Evolutionary conservation across 2,888 invertebrate species (phyloP).

Genomic region (Tineola bisselliella): DNA sequence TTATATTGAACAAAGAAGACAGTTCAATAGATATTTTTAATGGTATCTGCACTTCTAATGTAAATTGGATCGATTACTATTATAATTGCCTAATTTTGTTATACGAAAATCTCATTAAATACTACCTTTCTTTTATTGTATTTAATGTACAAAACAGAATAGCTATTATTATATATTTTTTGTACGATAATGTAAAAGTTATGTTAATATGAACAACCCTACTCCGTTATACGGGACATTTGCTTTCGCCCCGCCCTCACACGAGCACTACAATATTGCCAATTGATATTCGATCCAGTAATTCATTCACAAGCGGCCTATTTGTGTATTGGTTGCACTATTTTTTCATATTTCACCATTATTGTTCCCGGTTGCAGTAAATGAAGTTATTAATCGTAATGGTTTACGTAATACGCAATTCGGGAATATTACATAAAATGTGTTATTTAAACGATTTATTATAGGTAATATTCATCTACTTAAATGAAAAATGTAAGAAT

Average conservation of each 20-base stretch:
- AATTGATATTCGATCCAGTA: conserved; percentile 63
- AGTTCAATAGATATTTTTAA: too few species aligned
- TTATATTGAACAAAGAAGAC: too few species aligned
- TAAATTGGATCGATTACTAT: too few species aligned
- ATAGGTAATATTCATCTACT: too few species aligned
- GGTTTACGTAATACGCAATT: conserved; percentile 13
- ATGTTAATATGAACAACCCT: conserved; percentile 4
- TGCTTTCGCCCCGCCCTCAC: background rate
- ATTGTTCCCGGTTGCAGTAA: conserved; percentile 35
- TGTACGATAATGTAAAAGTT: background rate
- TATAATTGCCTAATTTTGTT: too few species aligned
- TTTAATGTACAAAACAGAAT: too few species aligned
- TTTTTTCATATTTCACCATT: conserved; percentile 42
- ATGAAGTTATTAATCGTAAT: conserved; percentile 31
- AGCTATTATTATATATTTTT: background rate
- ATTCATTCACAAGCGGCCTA: conserved; percentile 55
- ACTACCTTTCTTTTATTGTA: background rate
- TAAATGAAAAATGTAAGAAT: too few species aligned
- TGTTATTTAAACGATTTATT: background rate
- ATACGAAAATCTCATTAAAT: background rate
- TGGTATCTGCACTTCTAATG: too few species aligned
- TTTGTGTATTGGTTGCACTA: conserved; percentile 20
- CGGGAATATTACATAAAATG: background rate
- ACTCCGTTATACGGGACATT: background rate
- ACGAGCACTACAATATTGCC: conserved; percentile 29